Evolutionary conservation across 2,113 vertebrate genomes (phyloP).

Genomic region (Anthoscopus minutus): DNA sequence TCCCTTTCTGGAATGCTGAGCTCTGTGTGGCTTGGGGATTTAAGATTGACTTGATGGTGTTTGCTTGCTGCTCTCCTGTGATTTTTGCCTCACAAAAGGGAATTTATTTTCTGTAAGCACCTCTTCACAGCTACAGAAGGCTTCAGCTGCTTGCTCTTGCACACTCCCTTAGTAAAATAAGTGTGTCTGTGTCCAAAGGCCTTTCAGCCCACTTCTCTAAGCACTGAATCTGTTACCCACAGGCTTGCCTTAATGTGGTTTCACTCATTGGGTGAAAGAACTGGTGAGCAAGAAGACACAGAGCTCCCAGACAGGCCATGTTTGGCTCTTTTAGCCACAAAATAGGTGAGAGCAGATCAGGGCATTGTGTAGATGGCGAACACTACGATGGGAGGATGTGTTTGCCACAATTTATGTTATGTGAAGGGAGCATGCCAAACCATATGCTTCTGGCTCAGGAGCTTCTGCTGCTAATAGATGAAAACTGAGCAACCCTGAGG

Average conservation of each 20-base stretch:
- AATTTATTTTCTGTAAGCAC: neutral
- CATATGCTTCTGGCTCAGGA: neutral
- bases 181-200: neutral
- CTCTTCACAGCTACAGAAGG: neutral
- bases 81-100: neutral
- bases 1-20: neutral
- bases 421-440: neutral
- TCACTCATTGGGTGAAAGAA: neutral
- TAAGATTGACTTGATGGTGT: neutral
- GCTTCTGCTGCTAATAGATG: neutral
- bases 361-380: neutral
- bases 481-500: neutral
- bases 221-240: neutral
- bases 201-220: neutral
- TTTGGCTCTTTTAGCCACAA: neutral
- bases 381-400: rapidly evolving
- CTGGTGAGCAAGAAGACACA: neutral
- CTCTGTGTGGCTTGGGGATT: neutral
- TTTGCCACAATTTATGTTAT: neutral
- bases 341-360: neutral
- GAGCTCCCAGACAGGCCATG: neutral
- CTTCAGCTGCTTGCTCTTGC: neutral
- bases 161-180: neutral
- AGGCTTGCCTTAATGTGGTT: neutral
- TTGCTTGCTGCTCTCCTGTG: neutral